Evolutionary conservation across 2,888 invertebrate genomes (phyloP), one percentile per base, ranked within the genome.

Genomic region (Platycnemis pennipes): DNA sequence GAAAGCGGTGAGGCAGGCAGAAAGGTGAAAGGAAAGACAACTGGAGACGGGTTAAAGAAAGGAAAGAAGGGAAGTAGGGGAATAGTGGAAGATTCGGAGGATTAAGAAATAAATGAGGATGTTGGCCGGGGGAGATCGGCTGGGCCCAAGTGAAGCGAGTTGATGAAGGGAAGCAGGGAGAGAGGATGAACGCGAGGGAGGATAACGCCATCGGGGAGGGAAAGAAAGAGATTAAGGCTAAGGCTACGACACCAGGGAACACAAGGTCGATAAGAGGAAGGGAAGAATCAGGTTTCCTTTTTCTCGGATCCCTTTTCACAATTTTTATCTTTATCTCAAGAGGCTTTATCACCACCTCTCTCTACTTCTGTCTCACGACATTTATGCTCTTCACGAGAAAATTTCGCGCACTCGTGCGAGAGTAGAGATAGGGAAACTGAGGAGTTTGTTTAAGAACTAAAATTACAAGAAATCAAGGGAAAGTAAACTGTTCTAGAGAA

Each of bases 61-160:
- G 42, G 42, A 4, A 26, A 22, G 86, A 42, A n/a, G 16, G 46
- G 26, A 44, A 1, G 49, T 16, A 5, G 49, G 53, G 1, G 37
- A 5, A 16, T 37, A 31, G 53, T 16, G 49, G 26, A 19, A 45
- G 88, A 88, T 42, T 85, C 4, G 31, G 42, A 4, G 85, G 31
- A 37, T 11, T 37, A 37, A 37, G 88, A 46, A 46, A 46, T n/a
- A 46, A 26, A 26, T 45, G 46, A 46, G 46, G 26, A n/a, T 46
- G 26, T 44, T 11, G 46, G 88, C 31, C 31, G 49, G 46, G 88
- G n/a, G 88, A 88, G 88, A 88, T 88, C 88, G 46, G 88, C 46
- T 88, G 46, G 88, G 88, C 8, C 31, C 22, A 22, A 8, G 49
- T 49, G 88, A 16, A 45, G n/a, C n/a, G 46, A 22, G 88, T 26